These are phyloP conservation scores for Sanderia malayensis DNA, from an alignment of 30 jellyfish, hydroid and myxozoan species.

Conservation along the genomic window DNA sequence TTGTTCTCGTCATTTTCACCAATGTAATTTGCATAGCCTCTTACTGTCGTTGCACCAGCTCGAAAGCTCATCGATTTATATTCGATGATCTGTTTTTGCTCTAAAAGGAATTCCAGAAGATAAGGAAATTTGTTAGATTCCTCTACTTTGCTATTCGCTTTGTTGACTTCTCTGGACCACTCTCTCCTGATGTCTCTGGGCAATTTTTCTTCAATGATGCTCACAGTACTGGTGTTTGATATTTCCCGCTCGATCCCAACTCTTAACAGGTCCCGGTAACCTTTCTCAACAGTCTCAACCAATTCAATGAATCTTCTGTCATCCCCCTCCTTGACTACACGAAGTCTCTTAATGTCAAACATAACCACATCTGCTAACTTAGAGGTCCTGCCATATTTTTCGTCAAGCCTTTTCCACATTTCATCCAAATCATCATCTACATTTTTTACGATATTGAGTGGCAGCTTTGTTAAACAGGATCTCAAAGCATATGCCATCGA, in stretches of 20 bases:
- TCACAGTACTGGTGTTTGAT: not conserved
- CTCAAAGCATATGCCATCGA: slow-evolving; percentile 14
- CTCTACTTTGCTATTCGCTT: not conserved
- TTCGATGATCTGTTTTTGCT: slow-evolving; percentile 7
- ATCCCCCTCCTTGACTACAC: not conserved
- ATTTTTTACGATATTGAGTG: not conserved
- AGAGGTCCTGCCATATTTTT: not conserved
- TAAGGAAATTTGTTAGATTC: slow-evolving; percentile 2
- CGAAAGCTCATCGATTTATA: slow-evolving; percentile 1
- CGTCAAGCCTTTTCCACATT: slow-evolving; percentile 8
- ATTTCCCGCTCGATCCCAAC: slow-evolving; percentile 6
- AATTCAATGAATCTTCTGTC: not conserved
- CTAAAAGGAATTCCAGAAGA: slow-evolving; percentile 11
- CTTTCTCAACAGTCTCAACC: slow-evolving; percentile 3
- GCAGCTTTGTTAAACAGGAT: not conserved
- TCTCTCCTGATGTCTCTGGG: slow-evolving; percentile 6
- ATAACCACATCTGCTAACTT: slow-evolving; percentile 15
- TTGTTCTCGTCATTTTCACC: not conserved
- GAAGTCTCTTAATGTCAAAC: not conserved
- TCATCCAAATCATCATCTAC: slow-evolving; percentile 15
- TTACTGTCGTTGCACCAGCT: not conserved
- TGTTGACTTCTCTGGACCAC: not conserved
- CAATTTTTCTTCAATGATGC: slow-evolving; percentile 4
- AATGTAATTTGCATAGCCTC: not conserved
- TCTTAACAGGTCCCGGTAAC: slow-evolving; percentile 5